A percentile compares a stretch with the other conserved stretches of the same genome.
Conservation (phyloP, 2,888 invertebrate genomes). For the Adelognathus sp. region DNA sequence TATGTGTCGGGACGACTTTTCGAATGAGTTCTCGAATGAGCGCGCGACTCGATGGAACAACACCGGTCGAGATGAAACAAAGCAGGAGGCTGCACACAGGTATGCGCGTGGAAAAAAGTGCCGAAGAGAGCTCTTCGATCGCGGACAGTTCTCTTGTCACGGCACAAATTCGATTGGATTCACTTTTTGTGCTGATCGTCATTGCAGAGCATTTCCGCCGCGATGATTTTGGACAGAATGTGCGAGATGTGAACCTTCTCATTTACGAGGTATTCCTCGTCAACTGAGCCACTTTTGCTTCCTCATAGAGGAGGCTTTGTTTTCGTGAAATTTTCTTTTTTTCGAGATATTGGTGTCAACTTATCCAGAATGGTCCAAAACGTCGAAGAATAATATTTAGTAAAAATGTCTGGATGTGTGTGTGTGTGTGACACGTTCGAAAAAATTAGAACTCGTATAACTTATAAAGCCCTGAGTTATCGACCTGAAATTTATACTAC, state of each 20-base stretch:
- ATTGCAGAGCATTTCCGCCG: neutral
- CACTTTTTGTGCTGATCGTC: neutral
- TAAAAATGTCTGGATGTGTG: too few relatives aligned
- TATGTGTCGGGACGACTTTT: slow-evolving; percentile 57
- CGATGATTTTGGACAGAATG: neutral
- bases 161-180: neutral
- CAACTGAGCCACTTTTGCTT: neutral
- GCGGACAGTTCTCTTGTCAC: neutral
- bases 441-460: too few relatives aligned
- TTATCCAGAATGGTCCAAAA: too few relatives aligned
- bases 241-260: neutral
- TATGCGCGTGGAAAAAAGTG: neutral
- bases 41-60: slow-evolving; percentile 53
- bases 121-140: neutral
- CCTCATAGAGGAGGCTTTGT: neutral
- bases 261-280: neutral
- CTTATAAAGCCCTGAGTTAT: too few relatives aligned
- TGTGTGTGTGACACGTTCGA: too few relatives aligned
- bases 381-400: too few relatives aligned
- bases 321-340: too few relatives aligned
- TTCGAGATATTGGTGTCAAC: too few relatives aligned
- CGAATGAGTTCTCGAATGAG: slow-evolving; percentile 18
- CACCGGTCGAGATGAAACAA: slow-evolving; percentile 45
- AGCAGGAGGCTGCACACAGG: neutral
- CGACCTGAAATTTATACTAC: too few relatives aligned